Evolutionary conservation across 2,888 invertebrate genomes (phyloP), one percentile per base, ranked within the genome.

Genomic region (Apantesis nais): DNA sequence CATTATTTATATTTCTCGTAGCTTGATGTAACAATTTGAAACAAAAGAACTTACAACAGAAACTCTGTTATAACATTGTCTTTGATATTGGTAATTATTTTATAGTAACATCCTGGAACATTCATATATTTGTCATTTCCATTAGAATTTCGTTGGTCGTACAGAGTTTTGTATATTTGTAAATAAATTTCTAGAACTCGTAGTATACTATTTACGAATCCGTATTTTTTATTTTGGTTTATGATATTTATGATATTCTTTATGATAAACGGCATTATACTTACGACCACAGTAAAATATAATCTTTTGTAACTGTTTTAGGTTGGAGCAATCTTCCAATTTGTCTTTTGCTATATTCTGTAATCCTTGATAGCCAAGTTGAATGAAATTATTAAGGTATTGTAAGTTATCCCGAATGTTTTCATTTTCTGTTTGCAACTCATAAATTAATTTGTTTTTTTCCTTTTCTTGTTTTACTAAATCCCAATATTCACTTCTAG

Each of bases 141-240:
- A 64, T 31, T 37, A 55, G 86, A 67, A 68, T 78, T 82, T 77
- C 79, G 83, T 2, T 90, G 67, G 78, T 90, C 86, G 61, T 87
- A 83, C 52, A 77, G 74, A 8, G 83, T 70, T n/a, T n/a, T n/a
- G n/a, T n/a, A n/a, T 44, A 79, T 78, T 67, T 83, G 74, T 67
- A 89, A 81, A 71, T 87, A 84, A 55, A 76, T 86, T 75, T 88
- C 86, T 61, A 92, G 80, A 75, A 91, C 85, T 29, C 67, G 79
- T 44, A 91, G 80, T 81, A 89, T 91, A 70, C 84, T 89, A 64
- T 73, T 84, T 2, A 92, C 75, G 76, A 89, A 92, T 63, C 84
- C 76, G 74, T 89, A n/a, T 91, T 67, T 78, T 89, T 71, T 89
- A 89, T 81, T 90, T 86, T 4, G 89, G 74, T 76, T 83, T 86